Evolutionary conservation across 2,888 invertebrate genomes (phyloP).

Genomic region (Diarsia brunnea): DNA sequence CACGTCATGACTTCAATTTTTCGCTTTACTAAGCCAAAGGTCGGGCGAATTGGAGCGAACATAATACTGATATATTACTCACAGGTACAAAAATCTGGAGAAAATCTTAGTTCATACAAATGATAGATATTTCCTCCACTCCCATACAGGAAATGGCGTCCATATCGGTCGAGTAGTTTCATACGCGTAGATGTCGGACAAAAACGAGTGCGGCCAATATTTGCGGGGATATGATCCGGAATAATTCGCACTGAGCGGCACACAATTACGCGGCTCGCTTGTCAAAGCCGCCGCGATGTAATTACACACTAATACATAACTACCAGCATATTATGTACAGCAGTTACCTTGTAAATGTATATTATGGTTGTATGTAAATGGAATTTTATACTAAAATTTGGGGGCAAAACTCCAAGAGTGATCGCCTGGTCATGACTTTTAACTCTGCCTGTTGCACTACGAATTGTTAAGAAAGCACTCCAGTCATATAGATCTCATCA

Average conservation of each 20-base stretch:
- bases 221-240: conserved; percentile 56
- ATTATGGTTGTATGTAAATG: neutral
- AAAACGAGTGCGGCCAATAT: conserved; percentile 43
- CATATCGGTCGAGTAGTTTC: conserved; percentile 41
- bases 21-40: conserved; percentile 54
- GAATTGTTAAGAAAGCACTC: neutral
- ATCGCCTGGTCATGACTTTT: too few relatives aligned
- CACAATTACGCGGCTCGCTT: conserved; percentile 65
- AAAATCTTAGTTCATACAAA: conserved; percentile 25
- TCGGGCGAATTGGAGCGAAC: conserved; percentile 45
- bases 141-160: conserved; percentile 40
- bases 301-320: conserved; percentile 56
- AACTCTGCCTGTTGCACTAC: neutral
- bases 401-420: neutral
- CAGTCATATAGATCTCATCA: neutral
- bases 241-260: conserved; percentile 57
- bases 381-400: neutral
- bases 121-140: conserved; percentile 29
- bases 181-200: conserved; percentile 12
- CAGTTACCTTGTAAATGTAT: conserved; percentile 1
- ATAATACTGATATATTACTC: conserved; percentile 48
- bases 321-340: conserved; percentile 25
- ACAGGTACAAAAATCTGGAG: conserved; percentile 41
- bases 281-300: conserved; percentile 62
- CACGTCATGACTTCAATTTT: conserved; percentile 50